Base-by-base conservation (phyloP, 2,113 vertebrate species). In the Redunca redunca region DNA sequence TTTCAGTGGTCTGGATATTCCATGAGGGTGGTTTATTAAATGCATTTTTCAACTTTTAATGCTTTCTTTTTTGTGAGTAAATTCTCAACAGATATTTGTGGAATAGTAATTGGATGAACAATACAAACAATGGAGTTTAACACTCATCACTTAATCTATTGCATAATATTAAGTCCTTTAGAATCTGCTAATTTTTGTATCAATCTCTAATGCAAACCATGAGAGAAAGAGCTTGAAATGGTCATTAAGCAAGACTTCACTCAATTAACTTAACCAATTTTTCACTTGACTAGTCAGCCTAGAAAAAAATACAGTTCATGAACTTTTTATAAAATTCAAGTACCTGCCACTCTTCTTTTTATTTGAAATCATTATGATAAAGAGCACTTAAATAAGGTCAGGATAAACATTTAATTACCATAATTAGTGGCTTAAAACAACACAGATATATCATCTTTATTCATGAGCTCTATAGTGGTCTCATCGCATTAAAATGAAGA, bases 391-490 rank as follows among this genome's bases (percentile, higher is more conserved):
- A 87, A 48, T 81, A 57, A 88, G 43, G 33, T 23, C 50, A 94
- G 58, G 16, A 55, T 36, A 94, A 93, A 52, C 26, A 96, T 93
- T 97, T 93, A 96, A 92, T 98, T 90, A 94, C 43, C 26, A 88
- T 26, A 90, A 81, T 82, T 30, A 92, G 4, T 93, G 48, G 21
- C n/a, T 84, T 95, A 91, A 86, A 89, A 86, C 78, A 94, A 57
- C 7, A 67, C 23, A 95, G 48, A 94, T 90, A 21, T 50, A 62
- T 94, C 77, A 64, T 55, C 52, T 48, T 85, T 15, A 77, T 33
- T 91, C 16, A 50, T 15, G 86, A 91, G 33, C 84, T 83, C 2
- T 0, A 86, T 12, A 78, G 10, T 10, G 10, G 17, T 67, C 16
- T 96, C 10, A 91, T 13, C 55, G 93, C 23, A 7, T 25, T 78